phyloP scores from a whole-genome alignment of 1,140 invertebrate species.

The Drosophila kikkawai region DNA sequence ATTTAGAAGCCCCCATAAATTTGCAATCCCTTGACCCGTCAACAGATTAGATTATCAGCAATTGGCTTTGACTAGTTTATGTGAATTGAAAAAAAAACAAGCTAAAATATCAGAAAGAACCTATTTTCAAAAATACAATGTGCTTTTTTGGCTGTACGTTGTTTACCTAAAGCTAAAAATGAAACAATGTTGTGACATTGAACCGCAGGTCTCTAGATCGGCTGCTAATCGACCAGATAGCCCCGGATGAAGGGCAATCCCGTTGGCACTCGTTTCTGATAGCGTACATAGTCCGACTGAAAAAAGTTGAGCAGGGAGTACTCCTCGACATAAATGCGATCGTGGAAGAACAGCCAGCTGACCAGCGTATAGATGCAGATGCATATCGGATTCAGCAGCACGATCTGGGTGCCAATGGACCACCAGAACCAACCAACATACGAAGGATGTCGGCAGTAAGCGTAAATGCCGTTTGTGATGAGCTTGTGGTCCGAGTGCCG shows the following conservation, averaged over 20 bases:
- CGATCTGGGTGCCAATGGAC: slow-evolving; percentile 98
- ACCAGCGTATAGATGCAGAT: slow-evolving; percentile 91
- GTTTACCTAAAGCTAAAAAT: slow-evolving; percentile 40
- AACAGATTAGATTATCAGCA: slow-evolving; percentile 25
- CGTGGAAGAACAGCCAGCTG: slow-evolving; percentile 97
- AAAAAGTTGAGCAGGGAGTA: slow-evolving; percentile 97
- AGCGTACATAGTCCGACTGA: slow-evolving; percentile 94
- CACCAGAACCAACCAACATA: slow-evolving; percentile 99
- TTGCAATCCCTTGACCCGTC: neutral
- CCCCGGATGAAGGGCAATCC: slow-evolving; percentile 97
- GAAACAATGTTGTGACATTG: slow-evolving; percentile 55
- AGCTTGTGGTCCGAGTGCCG: slow-evolving; percentile 93
- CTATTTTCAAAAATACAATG: slow-evolving; percentile 32
- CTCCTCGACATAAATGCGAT: slow-evolving; percentile 96
- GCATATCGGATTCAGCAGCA: slow-evolving; percentile 97
- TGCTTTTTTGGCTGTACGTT: slow-evolving; percentile 43
- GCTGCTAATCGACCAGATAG: slow-evolving; percentile 85
- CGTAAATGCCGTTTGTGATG: slow-evolving; percentile 96
- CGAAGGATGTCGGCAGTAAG: slow-evolving; percentile 93
- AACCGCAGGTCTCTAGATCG: neutral
- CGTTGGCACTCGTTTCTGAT: slow-evolving; percentile 94
- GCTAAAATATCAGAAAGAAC: slow-evolving; percentile 28
- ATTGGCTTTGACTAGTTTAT: slow-evolving; percentile 41
- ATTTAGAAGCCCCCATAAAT: slow-evolving; percentile 22
- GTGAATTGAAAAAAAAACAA: slow-evolving; percentile 31